A percentile compares a stretch with the other conserved stretches of the same genome.
Evolutionary conservation across 2,888 invertebrate genomes (phyloP).

Genomic region (Drosophila prolongata): DNA sequence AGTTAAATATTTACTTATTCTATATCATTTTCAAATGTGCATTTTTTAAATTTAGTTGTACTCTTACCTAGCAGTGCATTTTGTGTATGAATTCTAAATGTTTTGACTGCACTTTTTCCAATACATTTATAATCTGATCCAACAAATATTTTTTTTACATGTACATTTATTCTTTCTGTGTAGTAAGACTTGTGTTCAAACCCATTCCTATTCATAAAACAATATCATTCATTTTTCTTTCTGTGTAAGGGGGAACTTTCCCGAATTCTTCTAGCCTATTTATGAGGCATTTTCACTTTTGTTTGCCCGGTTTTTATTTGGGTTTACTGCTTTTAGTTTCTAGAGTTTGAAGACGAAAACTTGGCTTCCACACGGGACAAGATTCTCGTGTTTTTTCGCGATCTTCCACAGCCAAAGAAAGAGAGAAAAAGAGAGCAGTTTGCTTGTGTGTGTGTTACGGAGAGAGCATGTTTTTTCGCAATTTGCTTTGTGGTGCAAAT

Average conservation of each 20-base stretch:
- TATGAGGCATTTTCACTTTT: conserved; percentile 55
- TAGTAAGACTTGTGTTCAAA: too few species aligned
- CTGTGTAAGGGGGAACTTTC: conserved; percentile 5
- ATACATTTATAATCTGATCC: too few species aligned
- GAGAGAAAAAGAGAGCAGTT: conserved; percentile 7
- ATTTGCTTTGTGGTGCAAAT: conserved; percentile 79
- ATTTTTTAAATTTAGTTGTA: too few species aligned
- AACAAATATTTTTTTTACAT: too few species aligned
- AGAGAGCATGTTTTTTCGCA: conserved; percentile 71
- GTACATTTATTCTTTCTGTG: too few species aligned
- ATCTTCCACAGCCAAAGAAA: conserved; percentile 58
- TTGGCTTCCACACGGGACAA: conserved; percentile 69
- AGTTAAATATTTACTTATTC: too few species aligned
- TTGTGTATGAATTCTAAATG: too few species aligned
- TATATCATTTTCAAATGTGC: too few species aligned
- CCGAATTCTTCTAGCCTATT: conserved; percentile 39
- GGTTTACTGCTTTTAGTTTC: conserved; percentile 32
- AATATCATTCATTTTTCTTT: not conserved
- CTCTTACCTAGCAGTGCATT: too few species aligned
- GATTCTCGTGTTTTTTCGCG: conserved; percentile 54
- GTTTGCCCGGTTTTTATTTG: conserved; percentile 24
- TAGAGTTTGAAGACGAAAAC: conserved; percentile 45
- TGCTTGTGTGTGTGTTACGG: conserved; percentile 24
- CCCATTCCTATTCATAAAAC: too few species aligned
- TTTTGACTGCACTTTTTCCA: too few species aligned